phyloP scores from a whole-genome alignment of 2,113 vertebrate species.

The Gadus macrocephalus region DNA sequence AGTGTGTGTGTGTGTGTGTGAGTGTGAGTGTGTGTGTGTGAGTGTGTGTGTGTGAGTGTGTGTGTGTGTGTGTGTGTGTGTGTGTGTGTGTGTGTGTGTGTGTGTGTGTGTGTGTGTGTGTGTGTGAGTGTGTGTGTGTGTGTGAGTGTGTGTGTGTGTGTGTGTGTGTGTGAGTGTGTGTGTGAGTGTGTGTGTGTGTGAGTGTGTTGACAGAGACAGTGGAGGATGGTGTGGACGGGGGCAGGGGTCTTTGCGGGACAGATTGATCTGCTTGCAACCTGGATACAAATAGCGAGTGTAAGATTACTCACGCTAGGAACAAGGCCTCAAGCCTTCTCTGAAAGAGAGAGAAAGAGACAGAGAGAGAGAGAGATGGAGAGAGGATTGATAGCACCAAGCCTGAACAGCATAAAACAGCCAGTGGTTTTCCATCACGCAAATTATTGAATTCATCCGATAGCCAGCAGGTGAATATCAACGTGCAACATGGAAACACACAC shows the following conservation, averaged over 20 bases:
- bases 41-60: too few relatives aligned
- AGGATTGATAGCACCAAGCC: neutral
- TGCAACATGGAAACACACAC: too few relatives aligned
- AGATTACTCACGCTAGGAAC: conserved; percentile 15
- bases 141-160: too few relatives aligned
- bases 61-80: too few relatives aligned
- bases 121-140: too few relatives aligned
- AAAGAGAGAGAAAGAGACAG: neutral
- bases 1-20: too few relatives aligned
- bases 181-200: too few relatives aligned
- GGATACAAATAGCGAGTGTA: conserved; percentile 10
- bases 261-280: neutral
- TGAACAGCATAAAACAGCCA: neutral
- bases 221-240: conserved; percentile 1
- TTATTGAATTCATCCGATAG: conserved; percentile 2
- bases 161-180: too few relatives aligned
- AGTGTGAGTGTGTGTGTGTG: too few relatives aligned
- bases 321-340: neutral
- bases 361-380: neutral
- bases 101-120: too few relatives aligned
- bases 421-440: conserved; percentile 8
- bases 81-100: too few relatives aligned
- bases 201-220: neutral
- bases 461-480: neutral
- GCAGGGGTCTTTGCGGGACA: neutral